These are phyloP conservation scores for Chydorus sphaericus DNA, from an alignment of 2,888 invertebrate species.

Conservation along the genomic window DNA sequence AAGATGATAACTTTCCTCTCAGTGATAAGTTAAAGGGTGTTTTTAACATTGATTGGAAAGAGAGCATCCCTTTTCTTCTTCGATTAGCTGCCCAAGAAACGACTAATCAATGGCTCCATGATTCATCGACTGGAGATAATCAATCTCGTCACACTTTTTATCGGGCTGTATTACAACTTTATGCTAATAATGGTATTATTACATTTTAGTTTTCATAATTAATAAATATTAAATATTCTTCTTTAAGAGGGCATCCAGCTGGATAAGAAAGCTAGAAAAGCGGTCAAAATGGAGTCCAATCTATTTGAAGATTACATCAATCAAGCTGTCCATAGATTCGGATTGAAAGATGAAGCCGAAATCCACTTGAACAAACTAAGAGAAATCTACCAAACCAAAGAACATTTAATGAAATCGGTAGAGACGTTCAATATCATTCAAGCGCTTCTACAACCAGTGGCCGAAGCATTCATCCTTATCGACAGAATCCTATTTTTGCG, in stretches of 20 bases:
- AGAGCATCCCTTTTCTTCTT: constrained; percentile 39
- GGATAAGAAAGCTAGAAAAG: not conserved
- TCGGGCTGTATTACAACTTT: constrained; percentile 47
- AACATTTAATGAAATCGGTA: not conserved
- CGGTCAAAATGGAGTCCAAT: not conserved
- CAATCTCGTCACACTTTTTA: constrained; percentile 33
- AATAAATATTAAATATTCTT: not conserved
- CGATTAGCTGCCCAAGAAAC: constrained; percentile 56
- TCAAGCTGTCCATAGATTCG: not conserved
- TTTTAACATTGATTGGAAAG: constrained; percentile 23
- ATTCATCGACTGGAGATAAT: constrained; percentile 25
- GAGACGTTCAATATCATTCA: constrained; percentile 29
- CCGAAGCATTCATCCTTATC: constrained; percentile 39
- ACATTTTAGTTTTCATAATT: constrained; percentile 3
- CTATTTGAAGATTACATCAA: constrained; percentile 9
- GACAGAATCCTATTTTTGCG: constrained; percentile 38
- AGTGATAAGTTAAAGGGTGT: constrained; percentile 35
- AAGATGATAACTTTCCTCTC: constrained; percentile 50
- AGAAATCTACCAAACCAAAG: not conserved
- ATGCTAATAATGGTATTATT: constrained; percentile 29
- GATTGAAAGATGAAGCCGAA: not conserved
- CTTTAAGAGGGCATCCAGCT: not conserved
- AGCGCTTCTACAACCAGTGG: constrained; percentile 36
- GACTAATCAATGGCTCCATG: constrained; percentile 35
- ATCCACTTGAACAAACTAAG: not conserved